Evolutionary conservation across 2,888 invertebrate species (phyloP), one percentile per base, ranked within the genome.

Genomic region (Acleris laterana): DNA sequence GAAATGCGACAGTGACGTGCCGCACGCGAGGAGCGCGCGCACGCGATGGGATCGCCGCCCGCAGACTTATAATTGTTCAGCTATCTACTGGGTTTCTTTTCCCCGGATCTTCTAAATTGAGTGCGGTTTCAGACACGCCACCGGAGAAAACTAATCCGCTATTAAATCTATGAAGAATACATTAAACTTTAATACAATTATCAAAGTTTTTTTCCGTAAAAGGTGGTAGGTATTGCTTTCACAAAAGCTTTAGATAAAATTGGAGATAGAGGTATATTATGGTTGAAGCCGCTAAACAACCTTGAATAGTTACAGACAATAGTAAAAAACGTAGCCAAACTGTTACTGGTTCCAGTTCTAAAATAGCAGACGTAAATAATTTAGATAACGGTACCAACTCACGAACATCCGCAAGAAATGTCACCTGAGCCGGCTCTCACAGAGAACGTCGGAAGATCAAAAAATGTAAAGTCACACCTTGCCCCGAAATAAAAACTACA

Each of bases 1-100:
- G 78, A 79, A 81, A 82, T 82, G 81, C 78, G 82, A 74, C 80
- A 74, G 76, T 82, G 77, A 75, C 83, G 83, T 82, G 85, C 66
- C 53, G 69, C 85, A 85, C 83, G 78, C 78, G 59, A 79, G 28
- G 38, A 46, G n/a, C 44, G 17, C 69, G 72, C 69, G 72, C 64
- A 69, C 72, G 73, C 61, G 38, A 53, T 70, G 72, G 22, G 49
- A 46, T 44, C 25, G 25, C 19, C 25, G 25, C 19, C 28, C 49
- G 13, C 46, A 19, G 28, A 56, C 44, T 59, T 16, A 57, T 52
- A 62, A 58, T 64, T 59, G 57, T 48, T 51, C 48, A 56, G 22
- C 20, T 55, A 55, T 57, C 52, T 48, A 28, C 55, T 22, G 25
- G 49, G 60, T 49, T 55, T 60, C 60, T 63, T 46, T 53, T 58